A percentile compares a stretch with the other conserved stretches of the same genome.
phyloP scores from a whole-genome alignment of 2,113 vertebrate genomes.

The Tringa solitaria region DNA sequence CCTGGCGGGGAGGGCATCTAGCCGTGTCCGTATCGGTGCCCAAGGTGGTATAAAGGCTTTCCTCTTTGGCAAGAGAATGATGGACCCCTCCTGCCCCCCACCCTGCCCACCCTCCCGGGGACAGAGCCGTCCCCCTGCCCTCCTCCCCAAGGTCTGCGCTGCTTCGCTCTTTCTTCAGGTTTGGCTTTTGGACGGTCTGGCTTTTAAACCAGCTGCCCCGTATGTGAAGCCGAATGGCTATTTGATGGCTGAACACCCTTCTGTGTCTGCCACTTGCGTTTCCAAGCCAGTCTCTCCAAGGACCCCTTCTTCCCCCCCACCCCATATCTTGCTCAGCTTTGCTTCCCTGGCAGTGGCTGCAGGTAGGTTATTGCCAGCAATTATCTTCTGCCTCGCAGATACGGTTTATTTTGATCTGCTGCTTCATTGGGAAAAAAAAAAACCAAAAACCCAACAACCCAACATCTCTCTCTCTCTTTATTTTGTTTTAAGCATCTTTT shows the following conservation, averaged over 20 bases:
- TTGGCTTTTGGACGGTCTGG: accelerated
- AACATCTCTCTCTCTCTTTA: background rate
- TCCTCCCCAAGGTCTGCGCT: accelerated
- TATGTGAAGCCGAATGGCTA: accelerated
- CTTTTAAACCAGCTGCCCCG: accelerated
- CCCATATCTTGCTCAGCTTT: accelerated
- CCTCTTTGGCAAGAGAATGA: too few relatives aligned
- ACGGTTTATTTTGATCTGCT: background rate
- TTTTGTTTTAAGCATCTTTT: background rate
- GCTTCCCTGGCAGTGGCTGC: background rate
- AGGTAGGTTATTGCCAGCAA: background rate
- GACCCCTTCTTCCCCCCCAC: background rate
- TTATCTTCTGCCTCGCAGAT: background rate
- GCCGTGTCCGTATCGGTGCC: accelerated
- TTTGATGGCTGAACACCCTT: accelerated
- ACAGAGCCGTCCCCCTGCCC: background rate
- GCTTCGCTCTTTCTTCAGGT: background rate
- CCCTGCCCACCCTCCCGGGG: background rate
- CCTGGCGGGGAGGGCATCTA: accelerated
- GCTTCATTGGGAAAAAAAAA: background rate
- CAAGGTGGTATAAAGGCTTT: accelerated
- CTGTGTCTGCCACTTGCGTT: background rate
- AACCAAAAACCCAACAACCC: too few relatives aligned
- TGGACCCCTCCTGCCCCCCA: accelerated
- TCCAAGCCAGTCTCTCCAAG: background rate